Evolutionary conservation across 2,797 vertebrate species (phyloP).

Genomic region (Numenius phaeopus): DNA sequence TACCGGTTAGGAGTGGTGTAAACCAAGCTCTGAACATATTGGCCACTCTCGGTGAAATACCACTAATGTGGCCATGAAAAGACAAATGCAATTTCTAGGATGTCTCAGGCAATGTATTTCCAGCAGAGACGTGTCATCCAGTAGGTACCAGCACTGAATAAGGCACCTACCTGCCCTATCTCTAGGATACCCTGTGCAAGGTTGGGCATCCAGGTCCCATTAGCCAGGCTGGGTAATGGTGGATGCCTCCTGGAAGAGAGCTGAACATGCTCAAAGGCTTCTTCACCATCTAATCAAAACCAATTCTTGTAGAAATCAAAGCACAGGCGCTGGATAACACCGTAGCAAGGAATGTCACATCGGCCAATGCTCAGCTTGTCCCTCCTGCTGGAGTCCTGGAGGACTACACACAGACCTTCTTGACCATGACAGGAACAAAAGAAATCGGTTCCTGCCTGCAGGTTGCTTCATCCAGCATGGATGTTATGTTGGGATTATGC

Average conservation of each 20-base stretch:
- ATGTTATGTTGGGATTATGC: not conserved
- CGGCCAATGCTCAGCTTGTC: accelerated
- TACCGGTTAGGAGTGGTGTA: not conserved
- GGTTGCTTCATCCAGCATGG: not conserved
- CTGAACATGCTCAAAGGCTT: not conserved
- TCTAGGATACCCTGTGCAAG: not conserved
- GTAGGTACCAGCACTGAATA: not conserved
- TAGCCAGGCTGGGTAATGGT: not conserved
- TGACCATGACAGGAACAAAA: not conserved
- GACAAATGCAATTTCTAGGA: not conserved
- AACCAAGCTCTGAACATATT: not conserved
- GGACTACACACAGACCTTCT: not conserved
- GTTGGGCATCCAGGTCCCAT: not conserved
- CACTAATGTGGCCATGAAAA: not conserved
- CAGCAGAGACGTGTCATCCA: not conserved
- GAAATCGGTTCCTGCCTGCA: not conserved
- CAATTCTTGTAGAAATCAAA: not conserved
- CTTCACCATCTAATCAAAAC: not conserved
- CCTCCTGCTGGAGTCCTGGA: not conserved
- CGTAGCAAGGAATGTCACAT: accelerated
- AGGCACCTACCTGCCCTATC: not conserved
- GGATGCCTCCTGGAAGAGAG: not conserved
- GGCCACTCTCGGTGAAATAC: not conserved
- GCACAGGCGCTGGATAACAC: accelerated
- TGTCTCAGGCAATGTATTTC: not conserved